A percentile compares a stretch with the other conserved stretches of the same genome.
Conservation (phyloP, 2,113 vertebrate species). For the Paralichthys olivaceus region DNA sequence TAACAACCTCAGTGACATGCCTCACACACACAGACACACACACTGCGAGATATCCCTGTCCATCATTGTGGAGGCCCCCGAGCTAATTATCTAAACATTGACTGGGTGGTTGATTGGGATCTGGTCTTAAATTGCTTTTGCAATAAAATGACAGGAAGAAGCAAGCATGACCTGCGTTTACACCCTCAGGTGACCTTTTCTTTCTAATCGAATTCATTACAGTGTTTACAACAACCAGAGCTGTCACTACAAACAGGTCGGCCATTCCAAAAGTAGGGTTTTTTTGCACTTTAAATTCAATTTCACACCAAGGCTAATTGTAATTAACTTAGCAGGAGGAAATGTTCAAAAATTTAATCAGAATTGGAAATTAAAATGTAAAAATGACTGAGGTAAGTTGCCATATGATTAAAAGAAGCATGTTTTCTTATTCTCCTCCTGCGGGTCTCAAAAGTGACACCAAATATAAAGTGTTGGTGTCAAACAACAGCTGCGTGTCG, state of each 20-base stretch:
- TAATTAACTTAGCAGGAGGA: too few relatives aligned
- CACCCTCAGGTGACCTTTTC: slow-evolving; percentile 35
- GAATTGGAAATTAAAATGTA: too few relatives aligned
- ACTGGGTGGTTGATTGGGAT: slow-evolving; percentile 64
- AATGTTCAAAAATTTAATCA: too few relatives aligned
- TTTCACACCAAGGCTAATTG: too few relatives aligned
- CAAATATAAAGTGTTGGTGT: neutral
- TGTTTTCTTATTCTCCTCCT: neutral
- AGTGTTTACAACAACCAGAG: slow-evolving; percentile 23
- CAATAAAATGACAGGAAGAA: slow-evolving; percentile 48
- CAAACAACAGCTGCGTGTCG: neutral
- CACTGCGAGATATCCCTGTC: slow-evolving; percentile 65
- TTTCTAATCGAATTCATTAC: slow-evolving; percentile 39
- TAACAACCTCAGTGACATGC: slow-evolving; percentile 64
- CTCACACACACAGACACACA: slow-evolving; percentile 26
- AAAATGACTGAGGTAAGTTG: neutral
- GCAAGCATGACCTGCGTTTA: slow-evolving; percentile 24
- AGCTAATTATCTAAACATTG: slow-evolving; percentile 74
- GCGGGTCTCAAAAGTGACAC: neutral
- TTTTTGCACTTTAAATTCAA: too few relatives aligned
- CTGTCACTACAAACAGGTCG: slow-evolving; percentile 19
- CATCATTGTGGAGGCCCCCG: slow-evolving; percentile 50
- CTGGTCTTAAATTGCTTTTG: slow-evolving; percentile 45
- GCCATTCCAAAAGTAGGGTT: neutral
- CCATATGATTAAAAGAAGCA: neutral